Evolutionary conservation across 2,888 invertebrate species (phyloP), one percentile per base, ranked within the genome.

Genomic region (Ectemnius cavifrons): DNA sequence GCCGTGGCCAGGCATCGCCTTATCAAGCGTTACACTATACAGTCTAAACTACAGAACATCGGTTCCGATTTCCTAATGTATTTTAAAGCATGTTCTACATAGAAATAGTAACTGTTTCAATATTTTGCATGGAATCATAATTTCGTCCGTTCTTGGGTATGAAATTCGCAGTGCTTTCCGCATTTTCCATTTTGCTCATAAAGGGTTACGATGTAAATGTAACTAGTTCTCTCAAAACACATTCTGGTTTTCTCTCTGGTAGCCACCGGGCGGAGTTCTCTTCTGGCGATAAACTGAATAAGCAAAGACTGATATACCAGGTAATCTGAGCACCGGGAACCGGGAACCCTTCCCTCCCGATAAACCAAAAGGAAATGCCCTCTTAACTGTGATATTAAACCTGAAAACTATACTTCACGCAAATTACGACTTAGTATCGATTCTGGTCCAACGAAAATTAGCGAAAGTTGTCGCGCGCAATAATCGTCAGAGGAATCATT

Each of bases 111-210:
- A 28, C n/a, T 57, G 46, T 27, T n/a, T 23, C 28, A n/a, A 23
- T 2, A 23, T 2, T 23, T 23, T 23, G 23, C 23, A 2, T 23
- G 23, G 23, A 23, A 28, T 47, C 47, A 37, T 37, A n/a, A 67
- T 74, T 69, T 64, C 63, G 49, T 63, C 62, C 59, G 65, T 74
- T 77, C 73, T 73, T 59, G 67, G 47, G 59, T 61, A 63, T 47
- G 58, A 60, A 69, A 68, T 75, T 79, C 73, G 61, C 58, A 65
- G 72, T 73, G 69, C 71, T 69, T 73, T 68, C 70, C 72, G 63
- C 67, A 75, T 75, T 77, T 82, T 73, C 59, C 72, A 77, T 82
- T 75, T 78, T 76, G 78, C 72, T 82, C 77, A 71, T 80, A 80
- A 80, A 78, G 76, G 69, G 78, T 77, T 78, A 74, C 80, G 73